phyloP scores from a whole-genome alignment of 1,140 invertebrate genomes.

The Tetragonula clypearis region DNA sequence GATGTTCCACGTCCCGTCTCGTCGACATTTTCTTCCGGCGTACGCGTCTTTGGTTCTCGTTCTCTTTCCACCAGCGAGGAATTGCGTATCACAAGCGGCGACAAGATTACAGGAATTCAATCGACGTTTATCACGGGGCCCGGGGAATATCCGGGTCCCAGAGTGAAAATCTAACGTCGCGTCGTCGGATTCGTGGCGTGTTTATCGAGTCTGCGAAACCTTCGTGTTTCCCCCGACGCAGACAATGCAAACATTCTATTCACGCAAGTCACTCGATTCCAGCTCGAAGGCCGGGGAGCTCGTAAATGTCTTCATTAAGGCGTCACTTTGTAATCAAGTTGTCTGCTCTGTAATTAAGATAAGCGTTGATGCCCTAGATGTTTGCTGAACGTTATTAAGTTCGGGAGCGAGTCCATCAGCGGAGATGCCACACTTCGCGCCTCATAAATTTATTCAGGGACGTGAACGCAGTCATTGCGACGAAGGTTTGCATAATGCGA shows the following conservation, averaged over 20 bases:
- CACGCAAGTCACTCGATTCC: constrained; percentile 49
- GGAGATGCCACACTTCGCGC: constrained; percentile 36
- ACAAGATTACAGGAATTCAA: neutral
- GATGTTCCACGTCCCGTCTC: neutral
- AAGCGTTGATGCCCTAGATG: constrained; percentile 42
- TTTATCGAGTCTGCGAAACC: constrained; percentile 20
- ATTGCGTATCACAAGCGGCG: neutral
- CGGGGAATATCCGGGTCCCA: neutral
- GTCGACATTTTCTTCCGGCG: neutral
- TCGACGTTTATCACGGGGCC: constrained; percentile 11
- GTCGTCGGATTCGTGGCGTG: neutral
- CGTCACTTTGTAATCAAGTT: constrained; percentile 62
- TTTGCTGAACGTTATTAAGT: constrained; percentile 62
- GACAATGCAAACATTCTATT: constrained; percentile 50
- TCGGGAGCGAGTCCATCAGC: constrained; percentile 39
- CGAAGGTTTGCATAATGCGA: constrained; percentile 44
- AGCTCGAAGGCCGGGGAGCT: constrained; percentile 23
- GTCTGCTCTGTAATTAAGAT: constrained; percentile 61
- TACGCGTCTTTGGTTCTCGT: too few species aligned
- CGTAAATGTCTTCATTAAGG: constrained; percentile 58
- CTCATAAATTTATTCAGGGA: constrained; percentile 49
- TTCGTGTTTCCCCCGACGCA: neutral
- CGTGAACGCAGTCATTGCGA: constrained; percentile 37
- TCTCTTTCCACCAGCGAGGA: neutral
- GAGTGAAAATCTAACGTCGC: constrained; percentile 2